Base-by-base conservation (phyloP, 1,140 invertebrate genomes). In the Whitmania pigra region DNA sequence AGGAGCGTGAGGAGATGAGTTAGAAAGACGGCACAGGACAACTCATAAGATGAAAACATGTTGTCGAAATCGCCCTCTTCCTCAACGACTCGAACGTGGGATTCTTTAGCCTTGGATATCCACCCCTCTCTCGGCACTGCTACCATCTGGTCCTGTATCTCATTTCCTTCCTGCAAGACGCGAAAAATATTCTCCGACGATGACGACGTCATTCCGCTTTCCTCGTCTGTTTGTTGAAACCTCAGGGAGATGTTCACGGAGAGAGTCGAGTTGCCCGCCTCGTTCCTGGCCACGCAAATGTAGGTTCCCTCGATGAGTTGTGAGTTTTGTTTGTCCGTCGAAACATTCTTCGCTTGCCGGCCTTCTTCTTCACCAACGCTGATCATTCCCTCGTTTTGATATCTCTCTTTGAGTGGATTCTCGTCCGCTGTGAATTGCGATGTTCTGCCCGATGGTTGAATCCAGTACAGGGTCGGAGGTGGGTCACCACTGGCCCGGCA, bases 241-340 rank as follows among this genome's bases (percentile, higher is more conserved):
- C 18, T 5, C 55, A 49, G 53, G 17, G 76, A 76, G 29, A 81
- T 78, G 73, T 80, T 80, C 15, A 82, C 72, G 1, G 78, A 78
- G 43, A 82, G 78, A 13, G 80, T 82, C 7, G 81, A 79, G 71
- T 82, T 81, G 15, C 81, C 81, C 0, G 79, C 81, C 0, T 79
- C 78, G 73, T 82, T 82, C 72, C 77, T 79, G 18, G 81, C 81
- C 29, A 82, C 73, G 72, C 81, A 82, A 71, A 77, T 76, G 73
- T 80, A 82, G 67, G 73, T 75, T 15, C 77, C 77, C 18, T 70
- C 27, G 43, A 72, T 13, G 22, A 63, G 22, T 63, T 63, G 57
- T n/a, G 57, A 31, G 29, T 63, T 63, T n/a, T 63, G 22, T 15
- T 63, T 25, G 29, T 22, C 29, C 11, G 22, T 22, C 57, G 22